Base-by-base conservation (phyloP, 2,113 vertebrate genomes). In the Zosterops lateralis region DNA sequence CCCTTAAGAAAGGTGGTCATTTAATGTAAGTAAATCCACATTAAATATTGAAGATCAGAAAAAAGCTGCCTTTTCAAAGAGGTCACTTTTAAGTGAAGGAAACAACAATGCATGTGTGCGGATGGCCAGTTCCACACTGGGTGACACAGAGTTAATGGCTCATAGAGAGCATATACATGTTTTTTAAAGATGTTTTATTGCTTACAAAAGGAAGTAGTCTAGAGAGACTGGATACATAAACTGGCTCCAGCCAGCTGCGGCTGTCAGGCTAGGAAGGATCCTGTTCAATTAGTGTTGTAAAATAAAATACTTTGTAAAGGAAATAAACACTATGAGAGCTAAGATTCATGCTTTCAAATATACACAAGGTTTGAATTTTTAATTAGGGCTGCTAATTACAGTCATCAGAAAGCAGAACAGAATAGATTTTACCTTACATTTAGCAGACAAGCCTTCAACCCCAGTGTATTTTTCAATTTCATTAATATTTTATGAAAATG, bases 401-500 rank as follows among this genome's bases (percentile, higher is more conserved):
- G 99, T 98, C 99, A 99, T 99, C 99, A 99, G 99, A 99, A 99
- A 98, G 98, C 98, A 98, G 98, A 99, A 98, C 98, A 98, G 99
- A 99, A 99, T 99, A 99, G 99, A 99, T 98, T 99, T 99, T 97
- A 98, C 99, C 98, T 99, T 98, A 98, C 98, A 98, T 98, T 98
- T 98, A 98, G 97, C 97, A 99, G 98, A 99, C 97, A 98, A 98
- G 98, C 98, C 98, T 98, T 99, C 98, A 98, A 98, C 98, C 98
- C 98, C 96, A 98, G 98, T 99, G 98, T 99, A 99, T 99, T 99
- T 99, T 99, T 99, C 99, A 99, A 98, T 98, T 98, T 98, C 98
- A 99, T 99, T 99, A 99, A 99, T 99, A 99, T 99, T 99, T 99
- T 98, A 99, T 99, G 99, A 98, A 99, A 99, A 99, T 99, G 98